Base-by-base conservation (phyloP, 35 echinoderm and acorn worm species). In the Stichopus chloronotus region DNA sequence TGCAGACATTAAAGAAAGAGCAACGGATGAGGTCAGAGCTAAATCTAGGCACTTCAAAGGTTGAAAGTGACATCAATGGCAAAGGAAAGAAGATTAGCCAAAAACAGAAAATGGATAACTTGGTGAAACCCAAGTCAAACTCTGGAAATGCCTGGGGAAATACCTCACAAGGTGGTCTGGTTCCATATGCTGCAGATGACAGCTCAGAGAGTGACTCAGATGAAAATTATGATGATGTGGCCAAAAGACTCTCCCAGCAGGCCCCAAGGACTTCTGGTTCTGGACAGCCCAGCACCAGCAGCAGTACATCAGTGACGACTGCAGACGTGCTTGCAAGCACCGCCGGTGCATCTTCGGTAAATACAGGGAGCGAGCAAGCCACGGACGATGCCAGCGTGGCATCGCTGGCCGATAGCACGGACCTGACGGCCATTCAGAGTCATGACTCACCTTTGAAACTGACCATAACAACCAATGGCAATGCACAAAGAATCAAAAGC, bases 381-480 rank as follows among this genome's bases (percentile, higher is more conserved):
- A 85, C 56, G 5, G 82, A 85, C 7, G 86, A 90, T 52, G 59
- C 63, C 0, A 97, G 92, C 53, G 91, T 90, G 57, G 84, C 91
- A 25, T 88, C 93, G 12, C 69, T 97, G 9, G 96, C 96, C 4
- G 93, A 91, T 52, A 95, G 96, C 58, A 97, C 91, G 13, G 92
- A 97, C 87, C 76, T 97, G 87, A 97, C 96, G 12, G 61, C 94
- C 52, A 91, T 97, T 13, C 93, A 94, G 21, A 97, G 94, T 25
- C 91, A 92, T 8, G 96, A 97, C 55, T 97, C 96, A 13, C 95
- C 96, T 1, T 61, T 97, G 25, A 97, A 97, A 72, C 78, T 97
- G 72, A 97, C 96, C 17, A 97, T 97, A 4, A 97, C 96, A 0
- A 97, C 96, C 7, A 97, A 97, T 63, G 95, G 96, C 1, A 94